A percentile compares a stretch with the other conserved stretches of the same genome.
Conservation (phyloP, 2,113 vertebrate genomes). For the Carassius auratus region DNA sequence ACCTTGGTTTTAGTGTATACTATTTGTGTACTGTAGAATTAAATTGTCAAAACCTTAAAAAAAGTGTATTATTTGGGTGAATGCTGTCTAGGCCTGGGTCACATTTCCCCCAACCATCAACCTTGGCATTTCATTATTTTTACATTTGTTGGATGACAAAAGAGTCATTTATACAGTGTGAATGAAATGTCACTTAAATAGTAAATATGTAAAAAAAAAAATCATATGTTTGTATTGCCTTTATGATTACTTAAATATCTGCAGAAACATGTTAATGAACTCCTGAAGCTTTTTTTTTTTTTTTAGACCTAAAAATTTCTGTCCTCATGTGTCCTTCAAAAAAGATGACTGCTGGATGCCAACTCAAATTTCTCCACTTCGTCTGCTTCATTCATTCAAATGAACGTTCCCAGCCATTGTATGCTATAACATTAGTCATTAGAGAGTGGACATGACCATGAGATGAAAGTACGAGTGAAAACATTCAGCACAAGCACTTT, state of each 20-base stretch:
- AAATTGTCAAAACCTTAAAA: not conserved
- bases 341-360: not conserved
- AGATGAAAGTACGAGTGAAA: not conserved
- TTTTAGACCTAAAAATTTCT: not conserved
- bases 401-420: not conserved
- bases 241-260: not conserved
- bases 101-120: too few species aligned
- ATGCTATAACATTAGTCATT: not conserved
- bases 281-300: not conserved
- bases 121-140: not conserved
- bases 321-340: not conserved
- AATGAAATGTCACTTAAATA: too few species aligned
- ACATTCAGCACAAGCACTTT: not conserved
- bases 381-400: not conserved
- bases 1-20: not conserved
- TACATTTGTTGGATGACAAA: not conserved
- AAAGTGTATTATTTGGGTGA: too few species aligned
- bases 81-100: too few species aligned
- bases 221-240: too few species aligned
- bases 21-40: not conserved
- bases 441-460: not conserved
- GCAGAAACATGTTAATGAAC: too few species aligned
- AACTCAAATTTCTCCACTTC: slow-evolving; percentile 1
- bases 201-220: too few species aligned
- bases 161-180: too few species aligned